These are phyloP conservation scores for Erpetoichthys calabaricus DNA, from an alignment of 2,797 vertebrate genomes.

Conservation along the genomic window DNA sequence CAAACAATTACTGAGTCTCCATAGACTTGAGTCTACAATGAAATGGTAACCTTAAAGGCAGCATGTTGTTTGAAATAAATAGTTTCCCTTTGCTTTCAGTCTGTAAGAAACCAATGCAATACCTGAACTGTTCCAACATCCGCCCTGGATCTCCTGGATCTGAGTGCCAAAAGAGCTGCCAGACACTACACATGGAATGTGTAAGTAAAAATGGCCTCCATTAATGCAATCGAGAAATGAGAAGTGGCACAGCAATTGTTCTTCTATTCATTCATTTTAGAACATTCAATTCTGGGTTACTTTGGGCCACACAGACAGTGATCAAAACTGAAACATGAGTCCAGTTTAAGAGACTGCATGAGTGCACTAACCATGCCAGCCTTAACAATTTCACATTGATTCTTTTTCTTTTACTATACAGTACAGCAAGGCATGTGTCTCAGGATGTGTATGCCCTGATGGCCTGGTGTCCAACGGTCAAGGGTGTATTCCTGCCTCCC, in stretches of 20 bases:
- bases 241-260: too few species aligned
- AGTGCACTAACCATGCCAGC: too few species aligned
- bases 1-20: too few species aligned
- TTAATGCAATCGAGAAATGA: not conserved
- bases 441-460: conserved; percentile 72
- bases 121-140: conserved; percentile 54
- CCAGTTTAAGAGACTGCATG: too few species aligned
- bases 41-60: too few species aligned
- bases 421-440: conserved; percentile 61
- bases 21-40: too few species aligned
- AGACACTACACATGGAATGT: conserved; percentile 69
- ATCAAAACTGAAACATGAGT: too few species aligned
- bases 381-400: too few species aligned
- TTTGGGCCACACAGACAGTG: too few species aligned
- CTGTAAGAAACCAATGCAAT: conserved; percentile 60
- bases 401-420: conserved; percentile 27
- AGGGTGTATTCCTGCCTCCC: conserved; percentile 54
- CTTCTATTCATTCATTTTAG: not conserved
- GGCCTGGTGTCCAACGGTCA: conserved; percentile 57
- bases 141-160: conserved; percentile 39
- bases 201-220: conserved; percentile 46
- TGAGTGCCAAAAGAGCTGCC: conserved; percentile 77
- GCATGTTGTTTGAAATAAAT: not conserved
- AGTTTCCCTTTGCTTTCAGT: conserved; percentile 15
- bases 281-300: too few species aligned